phyloP scores from a whole-genome alignment of 2,888 invertebrate species.

The Oscheius myriophilus region DNA sequence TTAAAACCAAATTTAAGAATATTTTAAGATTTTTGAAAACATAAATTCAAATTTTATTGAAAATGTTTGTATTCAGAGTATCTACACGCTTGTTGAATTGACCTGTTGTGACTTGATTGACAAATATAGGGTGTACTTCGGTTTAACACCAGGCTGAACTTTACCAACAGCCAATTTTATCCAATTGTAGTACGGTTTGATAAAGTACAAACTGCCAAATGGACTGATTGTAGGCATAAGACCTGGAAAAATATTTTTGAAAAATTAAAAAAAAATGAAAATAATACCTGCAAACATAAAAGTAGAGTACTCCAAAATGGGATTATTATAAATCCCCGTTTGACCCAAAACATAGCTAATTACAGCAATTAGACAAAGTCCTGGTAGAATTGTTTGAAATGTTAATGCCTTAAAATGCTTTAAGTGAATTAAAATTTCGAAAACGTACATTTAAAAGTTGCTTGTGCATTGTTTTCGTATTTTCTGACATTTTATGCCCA shows the following conservation, averaged over 20 bases:
- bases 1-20: no score
- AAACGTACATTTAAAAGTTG: slow-evolving; percentile 38
- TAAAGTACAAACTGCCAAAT: slow-evolving; percentile 21
- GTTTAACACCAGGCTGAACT: slow-evolving; percentile 12
- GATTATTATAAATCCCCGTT: slow-evolving; percentile 30
- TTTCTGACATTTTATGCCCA: slow-evolving; percentile 34
- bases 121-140: neutral
- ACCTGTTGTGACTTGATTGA: no score
- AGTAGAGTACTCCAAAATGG: slow-evolving; percentile 16
- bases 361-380: slow-evolving; percentile 38
- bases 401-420: slow-evolving; percentile 19
- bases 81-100: no score
- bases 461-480: slow-evolving; percentile 38
- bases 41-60: no score
- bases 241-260: neutral
- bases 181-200: slow-evolving; percentile 23
- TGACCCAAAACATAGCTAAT: slow-evolving; percentile 41
- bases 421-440: neutral
- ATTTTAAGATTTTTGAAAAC: no score
- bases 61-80: no score
- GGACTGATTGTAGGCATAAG: slow-evolving; percentile 16
- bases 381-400: slow-evolving; percentile 31
- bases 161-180: neutral
- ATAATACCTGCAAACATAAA: slow-evolving; percentile 15
- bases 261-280: no score